Evolutionary conservation across 2,888 invertebrate genomes (phyloP).

Genomic region (Bedellia somnulentella): DNA sequence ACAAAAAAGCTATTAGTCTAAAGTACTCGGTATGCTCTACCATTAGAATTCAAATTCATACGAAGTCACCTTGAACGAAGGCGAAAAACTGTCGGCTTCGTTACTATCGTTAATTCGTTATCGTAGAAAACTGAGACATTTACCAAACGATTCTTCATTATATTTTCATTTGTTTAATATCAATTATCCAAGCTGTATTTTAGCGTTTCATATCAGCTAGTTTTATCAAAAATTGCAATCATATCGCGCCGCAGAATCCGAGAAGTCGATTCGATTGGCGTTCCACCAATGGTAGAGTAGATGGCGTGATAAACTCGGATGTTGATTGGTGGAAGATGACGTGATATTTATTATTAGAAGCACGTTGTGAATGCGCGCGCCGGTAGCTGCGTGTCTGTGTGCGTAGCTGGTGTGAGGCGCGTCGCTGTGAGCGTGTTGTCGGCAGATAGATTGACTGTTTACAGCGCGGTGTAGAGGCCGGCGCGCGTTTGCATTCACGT

Average conservation of each 20-base stretch:
- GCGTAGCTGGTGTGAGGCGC: constrained; percentile 11
- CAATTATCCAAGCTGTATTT: constrained; percentile 6
- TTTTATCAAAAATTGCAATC: constrained; percentile 54
- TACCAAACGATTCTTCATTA: too few species aligned
- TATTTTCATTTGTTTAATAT: too few species aligned
- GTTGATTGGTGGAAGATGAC: constrained; percentile 37
- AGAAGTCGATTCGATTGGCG: constrained; percentile 43
- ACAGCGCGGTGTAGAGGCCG: constrained; percentile 57
- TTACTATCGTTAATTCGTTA: background rate
- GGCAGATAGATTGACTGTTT: constrained; percentile 50
- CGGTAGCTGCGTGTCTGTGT: constrained; percentile 14
- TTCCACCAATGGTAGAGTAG: constrained; percentile 29
- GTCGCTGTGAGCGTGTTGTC: constrained; percentile 39
- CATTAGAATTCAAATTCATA: constrained; percentile 1
- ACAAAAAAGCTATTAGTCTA: background rate
- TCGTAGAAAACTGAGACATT: background rate
- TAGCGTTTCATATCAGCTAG: constrained; percentile 44
- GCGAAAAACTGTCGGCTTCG: background rate
- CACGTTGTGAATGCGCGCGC: constrained; percentile 39
- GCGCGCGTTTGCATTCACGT: constrained; percentile 66
- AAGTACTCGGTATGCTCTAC: background rate
- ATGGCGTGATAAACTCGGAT: constrained; percentile 29
- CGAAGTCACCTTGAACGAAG: background rate
- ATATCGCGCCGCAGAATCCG: constrained; percentile 43
- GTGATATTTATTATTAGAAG: constrained; percentile 45